phyloP scores from a whole-genome alignment of 1,140 invertebrate species.

The Drosophila ohnishii region DNA sequence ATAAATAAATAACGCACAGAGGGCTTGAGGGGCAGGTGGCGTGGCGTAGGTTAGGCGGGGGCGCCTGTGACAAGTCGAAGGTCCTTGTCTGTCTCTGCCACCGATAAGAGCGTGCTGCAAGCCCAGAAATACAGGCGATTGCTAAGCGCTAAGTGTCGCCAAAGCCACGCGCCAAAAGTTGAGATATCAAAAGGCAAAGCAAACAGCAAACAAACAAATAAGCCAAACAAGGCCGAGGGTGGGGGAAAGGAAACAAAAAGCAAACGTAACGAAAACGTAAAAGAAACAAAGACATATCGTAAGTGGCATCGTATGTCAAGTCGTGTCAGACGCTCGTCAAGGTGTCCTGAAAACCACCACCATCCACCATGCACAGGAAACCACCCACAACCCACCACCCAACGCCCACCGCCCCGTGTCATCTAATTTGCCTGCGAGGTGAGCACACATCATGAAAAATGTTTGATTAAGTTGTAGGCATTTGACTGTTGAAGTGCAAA shows the following conservation, averaged over 20 bases:
- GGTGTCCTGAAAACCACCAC: constrained; percentile 18
- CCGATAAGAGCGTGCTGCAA: constrained; percentile 50
- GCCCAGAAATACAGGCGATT: constrained; percentile 46
- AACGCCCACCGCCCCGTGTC: constrained; percentile 38
- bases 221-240: constrained; percentile 5
- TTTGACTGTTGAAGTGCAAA: constrained; percentile 52
- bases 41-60: neutral
- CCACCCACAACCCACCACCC: neutral
- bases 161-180: constrained; percentile 72
- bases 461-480: constrained; percentile 73
- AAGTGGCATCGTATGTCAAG: constrained; percentile 80
- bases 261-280: constrained; percentile 50
- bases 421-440: constrained; percentile 75
- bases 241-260: constrained; percentile 18
- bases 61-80: constrained; percentile 34
- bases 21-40: constrained; percentile 23
- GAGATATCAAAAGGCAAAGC: constrained; percentile 77
- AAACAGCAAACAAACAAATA: constrained; percentile 58
- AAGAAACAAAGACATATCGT: constrained; percentile 78
- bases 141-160: constrained; percentile 70
- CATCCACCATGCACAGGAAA: neutral
- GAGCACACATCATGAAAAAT: constrained; percentile 40
- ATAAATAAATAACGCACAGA: constrained; percentile 70
- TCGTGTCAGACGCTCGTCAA: constrained; percentile 70
- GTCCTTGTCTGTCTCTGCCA: constrained; percentile 33